phyloP scores from a whole-genome alignment of 2,113 vertebrate species.

The Myotis brandtii region DNA sequence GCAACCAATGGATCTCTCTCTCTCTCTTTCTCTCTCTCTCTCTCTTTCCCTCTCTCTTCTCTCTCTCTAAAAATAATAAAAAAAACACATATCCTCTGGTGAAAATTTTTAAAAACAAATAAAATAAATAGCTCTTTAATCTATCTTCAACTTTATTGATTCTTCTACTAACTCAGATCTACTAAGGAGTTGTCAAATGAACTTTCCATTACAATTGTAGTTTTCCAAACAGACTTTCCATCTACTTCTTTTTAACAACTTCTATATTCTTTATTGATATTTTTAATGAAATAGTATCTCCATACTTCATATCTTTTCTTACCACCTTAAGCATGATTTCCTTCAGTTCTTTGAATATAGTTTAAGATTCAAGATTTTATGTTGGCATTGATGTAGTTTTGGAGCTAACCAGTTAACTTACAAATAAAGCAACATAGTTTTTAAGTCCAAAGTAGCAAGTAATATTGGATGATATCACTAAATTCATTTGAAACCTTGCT shows the following conservation, averaged over 20 bases:
- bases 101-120: not conserved
- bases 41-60: not conserved
- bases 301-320: not conserved
- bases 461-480: not conserved
- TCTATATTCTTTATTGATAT: not conserved
- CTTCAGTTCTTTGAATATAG: not conserved
- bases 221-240: not conserved
- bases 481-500: not conserved
- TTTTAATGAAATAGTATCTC: not conserved
- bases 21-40: not conserved
- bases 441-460: not conserved
- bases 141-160: not conserved
- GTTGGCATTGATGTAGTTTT: not conserved
- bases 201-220: not conserved
- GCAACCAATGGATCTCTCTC: not conserved
- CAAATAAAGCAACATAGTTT: not conserved
- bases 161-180: not conserved
- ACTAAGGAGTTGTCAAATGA: not conserved
- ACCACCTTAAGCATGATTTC: not conserved
- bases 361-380: not conserved
- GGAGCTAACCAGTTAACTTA: not conserved
- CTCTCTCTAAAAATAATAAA: not conserved
- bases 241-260: not conserved
- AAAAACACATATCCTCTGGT: not conserved
- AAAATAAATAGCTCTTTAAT: not conserved